Evolutionary conservation across 2,113 vertebrate genomes (phyloP).

Genomic region (Actenoides lindsayi): DNA sequence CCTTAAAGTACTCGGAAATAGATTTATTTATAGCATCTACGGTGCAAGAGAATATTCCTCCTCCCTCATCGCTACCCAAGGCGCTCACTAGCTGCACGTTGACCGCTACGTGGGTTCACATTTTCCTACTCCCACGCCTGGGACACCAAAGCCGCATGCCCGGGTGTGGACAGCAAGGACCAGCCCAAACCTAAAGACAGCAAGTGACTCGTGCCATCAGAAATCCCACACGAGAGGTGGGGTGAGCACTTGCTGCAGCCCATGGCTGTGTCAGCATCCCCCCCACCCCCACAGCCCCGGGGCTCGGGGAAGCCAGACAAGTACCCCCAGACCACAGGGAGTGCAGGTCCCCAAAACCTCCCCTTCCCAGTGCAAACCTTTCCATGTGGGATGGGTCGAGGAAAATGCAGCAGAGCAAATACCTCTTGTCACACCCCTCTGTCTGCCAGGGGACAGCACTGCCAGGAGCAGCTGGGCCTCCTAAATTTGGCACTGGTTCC

Average conservation of each 20-base stretch:
- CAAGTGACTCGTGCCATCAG: rapidly evolving
- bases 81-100: rapidly evolving
- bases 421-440: rapidly evolving
- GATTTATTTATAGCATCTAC: not conserved
- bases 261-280: rapidly evolving
- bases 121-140: not conserved
- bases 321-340: rapidly evolving
- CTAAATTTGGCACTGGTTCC: not conserved
- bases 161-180: rapidly evolving
- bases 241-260: rapidly evolving
- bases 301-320: rapidly evolving
- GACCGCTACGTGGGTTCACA: rapidly evolving
- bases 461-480: not conserved
- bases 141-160: not conserved
- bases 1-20: not conserved
- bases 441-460: not conserved
- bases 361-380: rapidly evolving
- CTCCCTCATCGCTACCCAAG: not conserved
- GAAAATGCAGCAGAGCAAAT: rapidly evolving
- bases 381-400: rapidly evolving
- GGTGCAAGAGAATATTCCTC: not conserved
- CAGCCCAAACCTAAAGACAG: not conserved
- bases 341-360: too few relatives aligned
- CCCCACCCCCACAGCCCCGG: rapidly evolving
- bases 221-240: rapidly evolving